These are phyloP conservation scores for Drosophila varians DNA, from an alignment of 1,140 invertebrate genomes.

Conservation along the genomic window DNA sequence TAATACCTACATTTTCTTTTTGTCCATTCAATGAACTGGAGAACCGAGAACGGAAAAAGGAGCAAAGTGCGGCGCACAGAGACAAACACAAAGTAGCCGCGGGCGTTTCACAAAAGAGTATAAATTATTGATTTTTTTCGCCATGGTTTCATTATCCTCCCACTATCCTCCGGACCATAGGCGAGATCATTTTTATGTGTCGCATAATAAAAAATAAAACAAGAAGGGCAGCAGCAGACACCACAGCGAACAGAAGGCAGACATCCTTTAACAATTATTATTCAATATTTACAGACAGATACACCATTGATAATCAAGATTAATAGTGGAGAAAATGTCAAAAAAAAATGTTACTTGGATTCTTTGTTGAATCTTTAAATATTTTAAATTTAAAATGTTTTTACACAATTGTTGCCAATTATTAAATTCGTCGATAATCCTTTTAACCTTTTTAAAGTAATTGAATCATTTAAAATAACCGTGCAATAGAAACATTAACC, in stretches of 20 bases:
- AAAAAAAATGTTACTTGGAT: slow-evolving; percentile 24
- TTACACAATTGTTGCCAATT: not conserved
- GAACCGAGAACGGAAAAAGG: not conserved
- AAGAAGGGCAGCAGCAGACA: not conserved
- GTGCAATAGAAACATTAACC: not conserved
- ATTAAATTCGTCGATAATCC: not conserved
- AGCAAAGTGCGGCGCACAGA: not conserved
- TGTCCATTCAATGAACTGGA: slow-evolving; percentile 1
- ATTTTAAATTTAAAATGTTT: too few relatives aligned
- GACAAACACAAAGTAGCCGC: slow-evolving; percentile 68
- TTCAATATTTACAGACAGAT: slow-evolving; percentile 43
- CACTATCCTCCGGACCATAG: slow-evolving; percentile 12
- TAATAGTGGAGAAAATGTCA: slow-evolving; percentile 40
- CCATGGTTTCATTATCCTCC: slow-evolving; percentile 43
- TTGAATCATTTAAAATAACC: not conserved
- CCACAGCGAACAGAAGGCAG: slow-evolving; percentile 24
- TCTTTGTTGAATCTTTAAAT: not conserved
- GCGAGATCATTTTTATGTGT: slow-evolving; percentile 27
- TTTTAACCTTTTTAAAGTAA: not conserved
- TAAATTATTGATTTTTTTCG: slow-evolving; percentile 66
- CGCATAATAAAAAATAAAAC: slow-evolving; percentile 11
- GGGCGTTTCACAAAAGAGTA: slow-evolving; percentile 62
- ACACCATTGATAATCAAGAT: slow-evolving; percentile 36
- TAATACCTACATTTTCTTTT: slow-evolving; percentile 26
- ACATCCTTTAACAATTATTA: slow-evolving; percentile 48